Evolutionary conservation across 37 sponge, comb jelly and placozoan genomes (phyloP).

Genomic region (Ephydatia muelleri): DNA sequence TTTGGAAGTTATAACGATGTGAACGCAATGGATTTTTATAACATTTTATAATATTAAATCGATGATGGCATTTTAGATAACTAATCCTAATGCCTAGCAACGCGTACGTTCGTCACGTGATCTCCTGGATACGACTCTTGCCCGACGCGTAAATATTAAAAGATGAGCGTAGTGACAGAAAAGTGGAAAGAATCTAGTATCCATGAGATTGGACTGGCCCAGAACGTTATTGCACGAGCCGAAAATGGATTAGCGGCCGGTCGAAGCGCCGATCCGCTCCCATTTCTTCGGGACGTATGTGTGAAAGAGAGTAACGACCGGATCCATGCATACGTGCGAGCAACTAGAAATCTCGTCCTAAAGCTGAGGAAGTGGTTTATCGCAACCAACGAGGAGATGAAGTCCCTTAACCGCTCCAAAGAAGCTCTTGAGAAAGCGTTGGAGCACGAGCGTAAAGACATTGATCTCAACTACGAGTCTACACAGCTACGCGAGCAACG

Average conservation of each 20-base stretch:
- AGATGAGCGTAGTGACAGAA: constrained; percentile 48
- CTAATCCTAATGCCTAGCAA: constrained; percentile 23
- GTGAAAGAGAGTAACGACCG: constrained; percentile 53
- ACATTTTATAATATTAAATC: no score
- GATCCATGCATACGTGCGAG: constrained; percentile 54
- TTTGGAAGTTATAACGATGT: no score
- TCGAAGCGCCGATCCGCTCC: constrained; percentile 50
- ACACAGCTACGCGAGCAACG: constrained; percentile 32
- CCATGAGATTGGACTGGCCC: constrained; percentile 53
- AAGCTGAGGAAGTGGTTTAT: constrained; percentile 38
- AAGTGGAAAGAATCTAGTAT: constrained; percentile 68
- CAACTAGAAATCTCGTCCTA: constrained; percentile 48
- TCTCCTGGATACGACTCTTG: neutral
- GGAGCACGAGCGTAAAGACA: constrained; percentile 75
- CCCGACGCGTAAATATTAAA: neutral
- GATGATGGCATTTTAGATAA: no score
- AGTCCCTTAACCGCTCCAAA: constrained; percentile 48
- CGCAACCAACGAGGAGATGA: constrained; percentile 70
- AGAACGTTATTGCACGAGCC: constrained; percentile 46
- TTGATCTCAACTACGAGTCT: constrained; percentile 52
- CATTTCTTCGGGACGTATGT: constrained; percentile 55
- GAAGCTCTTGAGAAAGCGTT: constrained; percentile 71
- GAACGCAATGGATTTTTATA: no score
- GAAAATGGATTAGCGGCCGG: constrained; percentile 17
- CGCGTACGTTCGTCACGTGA: neutral